A percentile compares a stretch with the other conserved stretches of the same genome.
Evolutionary conservation across 2,888 invertebrate species (phyloP).

Genomic region (Limenitis camilla): DNA sequence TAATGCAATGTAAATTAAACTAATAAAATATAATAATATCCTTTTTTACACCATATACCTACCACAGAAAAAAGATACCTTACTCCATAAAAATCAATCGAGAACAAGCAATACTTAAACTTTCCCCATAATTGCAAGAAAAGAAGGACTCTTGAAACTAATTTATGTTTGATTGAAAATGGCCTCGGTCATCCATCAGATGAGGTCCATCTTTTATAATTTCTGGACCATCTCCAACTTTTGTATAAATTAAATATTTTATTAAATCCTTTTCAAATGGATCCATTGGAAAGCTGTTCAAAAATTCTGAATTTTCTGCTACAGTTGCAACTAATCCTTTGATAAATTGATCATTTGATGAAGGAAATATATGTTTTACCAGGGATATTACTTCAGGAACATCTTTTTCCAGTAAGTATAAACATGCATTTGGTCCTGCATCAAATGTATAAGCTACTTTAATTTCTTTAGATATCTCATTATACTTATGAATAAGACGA

Average conservation of each 20-base stretch:
- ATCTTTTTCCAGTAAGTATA: conserved; percentile 86
- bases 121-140: too few relatives aligned
- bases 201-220: conserved; percentile 54
- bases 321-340: conserved; percentile 41
- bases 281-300: conserved; percentile 44
- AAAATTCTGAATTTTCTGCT: conserved; percentile 29
- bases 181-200: too few relatives aligned
- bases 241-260: conserved; percentile 89
- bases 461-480: conserved; percentile 76
- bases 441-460: conserved; percentile 98
- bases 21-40: too few relatives aligned
- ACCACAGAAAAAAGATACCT: too few relatives aligned
- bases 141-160: too few relatives aligned
- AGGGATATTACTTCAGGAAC: conserved; percentile 80
- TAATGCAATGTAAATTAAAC: too few relatives aligned
- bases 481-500: conserved; percentile 87
- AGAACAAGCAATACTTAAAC: too few relatives aligned
- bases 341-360: conserved; percentile 52
- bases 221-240: conserved; percentile 86
- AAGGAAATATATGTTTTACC: conserved; percentile 83
- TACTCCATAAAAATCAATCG: too few relatives aligned
- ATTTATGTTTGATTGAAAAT: too few relatives aligned
- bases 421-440: conserved; percentile 97
- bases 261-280: conserved; percentile 73
- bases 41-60: too few relatives aligned